A percentile compares a stretch with the other conserved stretches of the same genome.
Evolutionary conservation across 2,888 invertebrate genomes (phyloP).

Genomic region (Cephus sareptanus): DNA sequence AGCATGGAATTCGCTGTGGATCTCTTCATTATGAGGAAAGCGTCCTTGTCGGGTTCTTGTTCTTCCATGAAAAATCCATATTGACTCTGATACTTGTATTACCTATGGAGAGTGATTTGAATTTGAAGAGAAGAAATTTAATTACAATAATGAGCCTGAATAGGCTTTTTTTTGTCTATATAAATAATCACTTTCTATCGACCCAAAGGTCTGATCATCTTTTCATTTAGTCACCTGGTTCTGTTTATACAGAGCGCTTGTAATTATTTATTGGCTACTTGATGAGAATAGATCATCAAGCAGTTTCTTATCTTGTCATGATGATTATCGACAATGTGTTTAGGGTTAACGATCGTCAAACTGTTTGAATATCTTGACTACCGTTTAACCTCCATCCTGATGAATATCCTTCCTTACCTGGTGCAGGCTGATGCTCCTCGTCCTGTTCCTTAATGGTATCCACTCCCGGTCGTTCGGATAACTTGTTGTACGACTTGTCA

Average conservation of each 20-base stretch:
- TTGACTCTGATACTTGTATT: neutral
- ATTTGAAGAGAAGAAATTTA: too few relatives aligned
- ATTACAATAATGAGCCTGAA: too few relatives aligned
- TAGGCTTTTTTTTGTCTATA: too few relatives aligned
- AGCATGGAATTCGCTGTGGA: neutral
- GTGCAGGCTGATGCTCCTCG: neutral
- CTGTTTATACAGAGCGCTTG: neutral
- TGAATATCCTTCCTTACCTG: neutral
- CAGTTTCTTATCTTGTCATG: neutral
- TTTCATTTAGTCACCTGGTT: neutral
- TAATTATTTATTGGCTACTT: neutral
- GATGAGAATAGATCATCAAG: neutral
- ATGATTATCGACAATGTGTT: neutral
- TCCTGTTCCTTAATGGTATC: neutral
- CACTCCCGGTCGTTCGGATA: neutral
- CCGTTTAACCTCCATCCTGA: neutral
- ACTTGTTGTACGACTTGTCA: slow-evolving; percentile 3
- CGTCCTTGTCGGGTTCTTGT: neutral
- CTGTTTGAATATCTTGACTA: neutral
- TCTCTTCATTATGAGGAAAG: neutral
- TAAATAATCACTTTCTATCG: too few relatives aligned
- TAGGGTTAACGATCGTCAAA: neutral
- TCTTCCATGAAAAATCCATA: neutral
- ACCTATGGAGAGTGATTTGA: too few relatives aligned
- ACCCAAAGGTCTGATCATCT: neutral